phyloP scores from a whole-genome alignment of 37 sponge, comb jelly and placozoan genomes.

The Diacarnus erythraeanus region DNA sequence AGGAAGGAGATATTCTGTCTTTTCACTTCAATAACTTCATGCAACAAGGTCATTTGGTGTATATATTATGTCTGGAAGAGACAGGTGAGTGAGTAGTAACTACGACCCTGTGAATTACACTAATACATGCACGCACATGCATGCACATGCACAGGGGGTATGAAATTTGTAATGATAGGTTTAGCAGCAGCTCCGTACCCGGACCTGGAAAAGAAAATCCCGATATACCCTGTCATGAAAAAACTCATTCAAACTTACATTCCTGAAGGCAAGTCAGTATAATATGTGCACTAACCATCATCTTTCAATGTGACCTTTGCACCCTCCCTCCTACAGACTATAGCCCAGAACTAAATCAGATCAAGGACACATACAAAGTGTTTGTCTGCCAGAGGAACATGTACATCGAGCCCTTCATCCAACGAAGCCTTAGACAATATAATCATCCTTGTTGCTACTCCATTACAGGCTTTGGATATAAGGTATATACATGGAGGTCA shows the following conservation, averaged over 20 bases:
- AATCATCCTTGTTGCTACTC: neutral
- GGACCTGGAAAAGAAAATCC: neutral
- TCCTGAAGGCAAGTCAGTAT: slow-evolving; percentile 17
- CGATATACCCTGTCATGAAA: neutral
- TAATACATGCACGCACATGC: neutral
- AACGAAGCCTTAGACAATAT: slow-evolving; percentile 26
- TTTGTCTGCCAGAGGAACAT: slow-evolving; percentile 39
- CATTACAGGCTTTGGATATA: slow-evolving; percentile 10
- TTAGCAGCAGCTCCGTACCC: neutral
- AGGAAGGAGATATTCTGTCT: slow-evolving; percentile 24
- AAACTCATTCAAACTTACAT: slow-evolving; percentile 4
- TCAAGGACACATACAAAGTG: slow-evolving; percentile 40
- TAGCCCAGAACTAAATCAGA: neutral
- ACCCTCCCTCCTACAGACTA: slow-evolving; percentile 10
- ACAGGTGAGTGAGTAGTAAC: slow-evolving; percentile 31
- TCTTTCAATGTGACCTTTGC: neutral
- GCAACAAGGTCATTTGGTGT: neutral
- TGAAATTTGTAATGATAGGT: slow-evolving; percentile 17
- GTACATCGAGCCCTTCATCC: slow-evolving; percentile 42
- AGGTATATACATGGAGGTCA: slow-evolving; percentile 1
- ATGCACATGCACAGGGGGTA: slow-evolving; percentile 7
- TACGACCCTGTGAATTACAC: neutral
- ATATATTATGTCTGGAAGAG: slow-evolving; percentile 46
- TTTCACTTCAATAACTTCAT: slow-evolving; percentile 30
- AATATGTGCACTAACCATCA: neutral